A percentile compares a stretch with the other conserved stretches of the same genome.
These are phyloP conservation scores for Brachionus asplanchnoidis DNA, from an alignment of 1,140 invertebrate species.

Conservation along the genomic window DNA sequence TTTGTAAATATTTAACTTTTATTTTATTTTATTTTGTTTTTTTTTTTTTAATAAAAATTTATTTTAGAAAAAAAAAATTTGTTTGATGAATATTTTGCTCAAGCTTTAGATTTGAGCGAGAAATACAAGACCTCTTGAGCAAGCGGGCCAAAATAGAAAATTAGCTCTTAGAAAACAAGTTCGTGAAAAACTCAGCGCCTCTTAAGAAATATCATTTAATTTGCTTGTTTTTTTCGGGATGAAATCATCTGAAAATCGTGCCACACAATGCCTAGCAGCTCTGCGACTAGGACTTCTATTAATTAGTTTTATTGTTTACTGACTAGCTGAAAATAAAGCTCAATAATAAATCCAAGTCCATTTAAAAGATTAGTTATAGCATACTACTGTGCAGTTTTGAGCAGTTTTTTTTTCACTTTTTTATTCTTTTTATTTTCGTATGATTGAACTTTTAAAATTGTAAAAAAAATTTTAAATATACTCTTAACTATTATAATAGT, in stretches of 20 bases:
- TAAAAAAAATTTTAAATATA: no score
- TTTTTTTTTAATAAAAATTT: neutral
- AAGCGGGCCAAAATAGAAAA: neutral
- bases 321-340: neutral
- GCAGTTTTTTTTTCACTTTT: no score
- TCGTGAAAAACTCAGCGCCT: neutral
- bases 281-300: neutral
- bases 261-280: neutral
- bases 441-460: no score
- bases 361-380: neutral
- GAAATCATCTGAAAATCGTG: conserved; percentile 1
- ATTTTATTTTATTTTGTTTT: no score
- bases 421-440: no score
- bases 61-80: neutral
- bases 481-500: no score
- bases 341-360: neutral
- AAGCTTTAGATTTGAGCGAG: neutral
- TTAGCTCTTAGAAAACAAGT: neutral
- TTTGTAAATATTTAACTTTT: neutral
- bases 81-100: neutral
- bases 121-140: conserved; percentile 1
- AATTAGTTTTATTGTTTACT: neutral
- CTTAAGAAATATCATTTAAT: conserved; percentile 10
- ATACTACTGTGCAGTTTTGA: no score
- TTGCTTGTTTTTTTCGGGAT: neutral